A percentile compares a stretch with the other conserved stretches of the same genome.
Conservation (phyloP, 2,888 invertebrate genomes). For the Druceiella hillmani region DNA sequence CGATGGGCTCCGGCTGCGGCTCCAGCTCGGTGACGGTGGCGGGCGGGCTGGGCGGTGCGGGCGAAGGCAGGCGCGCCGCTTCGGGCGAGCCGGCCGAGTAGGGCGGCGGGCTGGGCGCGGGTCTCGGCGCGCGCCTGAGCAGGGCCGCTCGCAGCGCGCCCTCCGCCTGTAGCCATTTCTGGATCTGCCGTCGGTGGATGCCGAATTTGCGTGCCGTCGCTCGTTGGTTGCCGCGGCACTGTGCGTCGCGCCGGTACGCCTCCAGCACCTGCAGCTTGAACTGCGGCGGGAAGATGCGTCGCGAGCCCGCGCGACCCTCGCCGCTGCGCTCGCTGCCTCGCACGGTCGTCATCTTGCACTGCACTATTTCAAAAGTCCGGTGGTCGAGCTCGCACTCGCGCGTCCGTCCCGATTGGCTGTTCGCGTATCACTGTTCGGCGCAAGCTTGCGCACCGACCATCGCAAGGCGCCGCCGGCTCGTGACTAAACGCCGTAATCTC, state of each 20-base stretch:
- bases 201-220: constrained; percentile 88
- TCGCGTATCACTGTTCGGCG: neutral
- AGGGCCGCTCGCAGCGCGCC: constrained; percentile 71
- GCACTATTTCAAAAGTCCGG: no score
- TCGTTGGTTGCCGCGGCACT: constrained; percentile 85
- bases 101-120: constrained; percentile 46
- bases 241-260: constrained; percentile 78
- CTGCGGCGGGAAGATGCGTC: constrained; percentile 83
- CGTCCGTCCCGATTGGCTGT: neutral
- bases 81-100: constrained; percentile 43
- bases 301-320: constrained; percentile 66
- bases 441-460: neutral
- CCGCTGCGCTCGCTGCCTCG: constrained; percentile 47
- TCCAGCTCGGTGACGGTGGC: constrained; percentile 31
- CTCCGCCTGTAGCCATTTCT: constrained; percentile 88
- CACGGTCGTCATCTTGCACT: constrained; percentile 39
- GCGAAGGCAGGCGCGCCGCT: constrained; percentile 43
- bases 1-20: constrained; percentile 33
- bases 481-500: constrained; percentile 57
- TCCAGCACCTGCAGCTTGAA: constrained; percentile 86
- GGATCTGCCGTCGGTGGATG: constrained; percentile 84
- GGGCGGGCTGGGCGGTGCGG: constrained; percentile 30
- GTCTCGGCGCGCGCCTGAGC: constrained; percentile 42
- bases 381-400: no score
- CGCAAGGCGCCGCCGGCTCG: neutral